phyloP scores from a whole-genome alignment of 2,797 vertebrate species.

The Malurus splendens region DNA sequence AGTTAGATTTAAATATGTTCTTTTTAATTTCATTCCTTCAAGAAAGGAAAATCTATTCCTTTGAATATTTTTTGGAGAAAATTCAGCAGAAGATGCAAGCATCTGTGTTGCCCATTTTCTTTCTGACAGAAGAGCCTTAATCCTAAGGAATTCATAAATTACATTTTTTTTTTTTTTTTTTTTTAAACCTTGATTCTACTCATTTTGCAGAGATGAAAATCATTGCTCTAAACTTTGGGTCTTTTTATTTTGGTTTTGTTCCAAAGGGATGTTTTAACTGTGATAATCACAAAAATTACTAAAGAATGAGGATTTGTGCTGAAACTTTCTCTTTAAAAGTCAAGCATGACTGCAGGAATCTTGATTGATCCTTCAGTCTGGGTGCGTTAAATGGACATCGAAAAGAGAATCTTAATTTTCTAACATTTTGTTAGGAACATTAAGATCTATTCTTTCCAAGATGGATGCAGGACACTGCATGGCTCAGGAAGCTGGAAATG shows the following conservation, averaged over 20 bases:
- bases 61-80: neutral
- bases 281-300: constrained; percentile 48
- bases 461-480: constrained; percentile 41
- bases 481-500: constrained; percentile 58
- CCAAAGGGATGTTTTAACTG: neutral
- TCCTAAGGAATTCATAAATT: neutral
- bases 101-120: neutral
- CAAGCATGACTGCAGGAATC: constrained; percentile 35
- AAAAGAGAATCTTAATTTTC: constrained; percentile 69
- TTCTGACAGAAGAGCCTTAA: neutral
- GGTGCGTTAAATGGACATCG: constrained; percentile 10
- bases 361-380: constrained; percentile 57
- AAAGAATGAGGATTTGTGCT: constrained; percentile 34
- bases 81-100: neutral
- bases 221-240: neutral
- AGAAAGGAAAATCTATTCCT: neutral
- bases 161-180: too few relatives aligned
- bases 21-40: neutral
- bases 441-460: constrained; percentile 58
- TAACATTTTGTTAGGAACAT: constrained; percentile 59
- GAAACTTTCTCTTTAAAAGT: constrained; percentile 46
- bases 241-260: neutral
- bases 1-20: neutral
- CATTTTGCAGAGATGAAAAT: constrained; percentile 1
- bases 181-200: neutral